Evolutionary conservation across 2,113 vertebrate genomes (phyloP), one percentile per base, ranked within the genome.

Genomic region (Silurus glanis): DNA sequence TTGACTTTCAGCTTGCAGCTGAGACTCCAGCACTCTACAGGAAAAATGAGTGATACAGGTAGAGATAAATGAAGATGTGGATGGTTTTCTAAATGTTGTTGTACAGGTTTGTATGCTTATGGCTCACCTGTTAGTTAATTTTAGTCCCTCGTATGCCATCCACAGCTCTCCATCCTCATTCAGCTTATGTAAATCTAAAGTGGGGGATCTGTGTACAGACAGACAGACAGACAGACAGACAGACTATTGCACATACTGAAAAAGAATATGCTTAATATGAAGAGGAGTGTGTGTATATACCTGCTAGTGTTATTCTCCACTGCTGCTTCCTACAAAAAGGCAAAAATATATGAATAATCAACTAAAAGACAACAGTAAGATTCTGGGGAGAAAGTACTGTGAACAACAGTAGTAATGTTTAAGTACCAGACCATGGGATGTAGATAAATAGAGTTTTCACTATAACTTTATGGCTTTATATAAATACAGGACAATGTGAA

Each of bases 101-200:
- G 12, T 19, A n/a, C 13, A 59, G 2, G 80, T 13, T 17, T 59
- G 3, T 9, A 55, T 56, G 28, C 45, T 76, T 49, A 86, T 23
- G 92, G 87, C 83, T 95, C 94, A 99, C 97, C 97, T 98, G 93
- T 98, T 99, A 91, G 97, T 95, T 95, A 98, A 96, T 94, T 99
- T 99, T 93, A 99, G 93, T 91, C 98, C 97, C 95, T 97, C 96
- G 93, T 99, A 98, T 92, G 95, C 97, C 94, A 99, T 94, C 97
- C 97, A 98, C 91, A 99, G 95, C 90, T 99, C 98, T 94, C 97
- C 97, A 82, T 99, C 97, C 94, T 99, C 97, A 94, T 98, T 98
- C 93, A 99, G 92, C 86, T 95, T 92, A 88, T 95, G 96, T 91
- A 91, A 95, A 91, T 97, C 95, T 91, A 95, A 91, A 91, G 95